Base-by-base conservation (phyloP, 2,888 invertebrate genomes). In the Mythimna albipuncta region DNA sequence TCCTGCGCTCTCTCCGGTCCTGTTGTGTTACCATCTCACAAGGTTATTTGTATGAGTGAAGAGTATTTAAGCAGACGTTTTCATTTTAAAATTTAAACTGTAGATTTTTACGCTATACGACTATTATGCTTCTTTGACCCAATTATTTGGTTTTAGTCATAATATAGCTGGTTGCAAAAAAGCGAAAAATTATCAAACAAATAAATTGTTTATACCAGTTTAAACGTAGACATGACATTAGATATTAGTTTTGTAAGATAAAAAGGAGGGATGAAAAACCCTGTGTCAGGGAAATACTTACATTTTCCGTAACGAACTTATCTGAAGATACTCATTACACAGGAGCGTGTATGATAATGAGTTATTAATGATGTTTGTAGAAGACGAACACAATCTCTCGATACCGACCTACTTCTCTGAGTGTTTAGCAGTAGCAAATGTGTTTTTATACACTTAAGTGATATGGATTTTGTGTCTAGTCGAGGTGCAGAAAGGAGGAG, bases 311-410 rank as follows among this genome's bases (percentile, higher is more conserved):
- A 71, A 78, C 41, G 59, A 74, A 78, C 59, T 78, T 66, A 59
- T 58, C 64, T 62, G 7, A 35, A 59, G 21, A 26, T 47, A 47
- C 47, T 47, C 47, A 47, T 47, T 47, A 47, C 19, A 47, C 47
- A 19, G 16, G 67, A 32, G 11, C 50, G 52, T 52, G 47, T 57
- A 57, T 57, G 52, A n/a, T 75, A 81, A 81, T 65, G 81, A 75
- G 76, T 81, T 81, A 81, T 77, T 77, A 77, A 77, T 62, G 67
- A 57, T 62, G 68, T 75, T 75, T 41, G 13, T n/a, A 47, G 21
- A 57, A 64, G 57, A 58, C 57, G 55, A 75, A 44, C 21, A 61
- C 32, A 38, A 41, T 44, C n/a, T 54, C 26, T 21, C 0, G n/a
- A 2, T 13, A 52, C 61, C 44, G 47, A 64, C 35, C 3, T 54